These are phyloP conservation scores for Drosophila picticornis DNA, from an alignment of 2,888 invertebrate genomes.

Conservation along the genomic window DNA sequence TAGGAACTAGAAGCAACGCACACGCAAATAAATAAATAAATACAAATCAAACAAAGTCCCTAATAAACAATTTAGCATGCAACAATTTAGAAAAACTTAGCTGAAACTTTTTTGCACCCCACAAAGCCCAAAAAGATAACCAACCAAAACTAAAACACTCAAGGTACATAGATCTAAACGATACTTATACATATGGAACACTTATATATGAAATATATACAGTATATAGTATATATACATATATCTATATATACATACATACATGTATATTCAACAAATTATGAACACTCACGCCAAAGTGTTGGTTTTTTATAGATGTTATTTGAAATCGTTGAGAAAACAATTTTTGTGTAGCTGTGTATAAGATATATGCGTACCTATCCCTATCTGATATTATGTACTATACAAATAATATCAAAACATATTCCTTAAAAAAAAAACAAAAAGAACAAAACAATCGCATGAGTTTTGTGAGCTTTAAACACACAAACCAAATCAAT, in stretches of 20 bases:
- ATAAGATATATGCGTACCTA: slow-evolving; percentile 38
- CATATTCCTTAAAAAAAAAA: slow-evolving; percentile 22
- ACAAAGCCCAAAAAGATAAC: slow-evolving; percentile 27
- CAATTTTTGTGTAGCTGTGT: slow-evolving; percentile 70
- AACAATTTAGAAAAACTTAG: slow-evolving; percentile 74
- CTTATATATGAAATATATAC: slow-evolving; percentile 35
- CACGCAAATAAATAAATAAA: slow-evolving; percentile 17
- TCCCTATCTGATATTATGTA: slow-evolving; percentile 26
- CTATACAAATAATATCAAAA: slow-evolving; percentile 20
- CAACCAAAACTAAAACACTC: slow-evolving; percentile 6
- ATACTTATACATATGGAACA: slow-evolving; percentile 43
- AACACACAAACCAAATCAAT: slow-evolving; percentile 31
- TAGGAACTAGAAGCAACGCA: slow-evolving; percentile 15
- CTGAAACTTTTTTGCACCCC: slow-evolving; percentile 73
- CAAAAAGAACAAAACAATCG: background rate
- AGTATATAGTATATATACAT: slow-evolving; percentile 15
- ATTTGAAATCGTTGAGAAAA: slow-evolving; percentile 61
- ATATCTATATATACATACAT: slow-evolving; percentile 12
- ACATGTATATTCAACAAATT: slow-evolving; percentile 24
- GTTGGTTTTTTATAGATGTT: slow-evolving; percentile 64
- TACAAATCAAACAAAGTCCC: background rate
- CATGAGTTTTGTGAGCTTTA: slow-evolving; percentile 63
- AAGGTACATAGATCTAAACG: slow-evolving; percentile 30
- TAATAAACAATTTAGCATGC: slow-evolving; percentile 46
- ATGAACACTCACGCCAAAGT: slow-evolving; percentile 51